Base-by-base conservation (phyloP, 2,797 vertebrate genomes). In the Neoniphon sammara region DNA sequence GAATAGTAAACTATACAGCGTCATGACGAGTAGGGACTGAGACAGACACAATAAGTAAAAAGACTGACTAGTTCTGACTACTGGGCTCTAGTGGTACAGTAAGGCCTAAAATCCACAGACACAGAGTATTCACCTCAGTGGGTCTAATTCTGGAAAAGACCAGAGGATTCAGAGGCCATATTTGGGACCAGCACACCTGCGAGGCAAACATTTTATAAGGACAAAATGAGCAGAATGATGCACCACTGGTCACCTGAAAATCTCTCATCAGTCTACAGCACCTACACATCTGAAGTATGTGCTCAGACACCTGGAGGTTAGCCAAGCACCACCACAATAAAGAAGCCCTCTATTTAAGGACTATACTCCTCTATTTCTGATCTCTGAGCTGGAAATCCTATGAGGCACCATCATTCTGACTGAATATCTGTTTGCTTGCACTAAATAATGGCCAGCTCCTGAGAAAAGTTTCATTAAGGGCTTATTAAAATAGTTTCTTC, bases 91-190 rank as follows among this genome's bases (percentile, higher is more conserved):
- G 30, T 1, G 8, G 75, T 44, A 82, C 44, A 70, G 34, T 77
- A 52, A n/a, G 56, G 8, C 68, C 68, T 77, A 80, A 34, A 71
- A 83, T 58, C 68, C 85, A 91, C 78, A 87, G 21, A 86, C 75
- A 89, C 73, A 74, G 64, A 74, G 77, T 86, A 92, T 91, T 93
- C 91, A 93, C 91, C 92, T 93, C 90, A 74, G 76, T 39, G 27
- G 75, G 79, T 67, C 89, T 93, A 94, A 87, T 85, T 94, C 92
- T 95, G 93, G 91, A 95, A 95, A 85, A 95, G 92, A 84, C 93
- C 93, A 84, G 93, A 94, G 74, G 94, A 92, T 87, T 95, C 93
- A 77, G 93, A 87, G 60, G 92, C 90, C 87, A 92, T 85, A 87
- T 87, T 92, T 77, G 92, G 91, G 78, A 92, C 88, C 89, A 92